Conservation (phyloP, 2,113 vertebrate species). For the Madoqua kirkii region DNA sequence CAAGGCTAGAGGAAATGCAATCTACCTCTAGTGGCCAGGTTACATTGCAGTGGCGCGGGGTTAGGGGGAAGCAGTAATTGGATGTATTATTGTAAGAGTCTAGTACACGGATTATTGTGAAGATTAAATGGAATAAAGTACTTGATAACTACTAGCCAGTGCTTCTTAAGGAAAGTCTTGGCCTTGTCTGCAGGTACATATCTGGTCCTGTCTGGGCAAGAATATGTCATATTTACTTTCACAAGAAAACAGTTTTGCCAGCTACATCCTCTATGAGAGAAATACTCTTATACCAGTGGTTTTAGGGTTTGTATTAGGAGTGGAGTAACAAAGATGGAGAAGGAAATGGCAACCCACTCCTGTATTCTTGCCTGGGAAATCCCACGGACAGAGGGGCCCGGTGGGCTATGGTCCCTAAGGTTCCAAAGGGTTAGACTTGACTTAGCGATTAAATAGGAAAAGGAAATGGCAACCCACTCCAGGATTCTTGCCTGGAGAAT, state of each 20-base stretch:
- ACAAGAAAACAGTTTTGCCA: background rate
- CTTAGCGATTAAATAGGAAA: background rate
- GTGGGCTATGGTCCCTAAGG: background rate
- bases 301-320: conserved; percentile 10
- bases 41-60: background rate
- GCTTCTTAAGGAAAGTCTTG: conserved; percentile 20
- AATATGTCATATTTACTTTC: background rate
- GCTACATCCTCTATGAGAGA: background rate
- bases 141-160: background rate
- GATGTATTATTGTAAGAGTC: background rate
- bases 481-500: background rate
- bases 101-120: background rate
- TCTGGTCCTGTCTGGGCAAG: background rate
- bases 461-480: background rate
- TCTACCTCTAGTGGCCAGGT: background rate
- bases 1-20: background rate
- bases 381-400: background rate
- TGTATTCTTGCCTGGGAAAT: background rate
- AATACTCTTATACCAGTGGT: background rate
- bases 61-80: background rate
- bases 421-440: background rate
- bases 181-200: background rate
- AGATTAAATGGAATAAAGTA: background rate
- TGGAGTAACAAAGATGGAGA: background rate
- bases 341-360: background rate